Evolutionary conservation across 2,888 invertebrate genomes (phyloP), one percentile per base, ranked within the genome.

Genomic region (Mantis religiosa): DNA sequence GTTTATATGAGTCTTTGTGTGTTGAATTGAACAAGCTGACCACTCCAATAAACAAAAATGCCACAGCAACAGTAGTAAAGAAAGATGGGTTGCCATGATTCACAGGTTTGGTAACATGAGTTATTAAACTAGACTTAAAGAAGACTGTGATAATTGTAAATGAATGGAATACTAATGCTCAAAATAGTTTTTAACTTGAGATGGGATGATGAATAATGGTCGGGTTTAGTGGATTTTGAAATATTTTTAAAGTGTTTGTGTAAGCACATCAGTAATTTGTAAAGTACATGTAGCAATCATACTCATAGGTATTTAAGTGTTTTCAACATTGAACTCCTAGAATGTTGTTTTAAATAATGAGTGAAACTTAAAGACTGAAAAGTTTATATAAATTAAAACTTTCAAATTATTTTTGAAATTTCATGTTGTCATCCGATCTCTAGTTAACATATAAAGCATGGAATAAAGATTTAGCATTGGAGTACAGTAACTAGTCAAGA

Each of bases 11-110:
- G 27, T 84, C 41, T 84, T 84, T 89, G n/a, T n/a, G 82, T 47
- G n/a, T 54, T 47, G 88, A 89, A 81, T 82, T 89, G 25, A 81
- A 88, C 28, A 89, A 87, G 34, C 54, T 89, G 28, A 27, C 87
- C 8, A 12, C 83, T 1, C 20, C 82, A 28, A 28, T 83, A 47
- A 82, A 81, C 28, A 82, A 85, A 47, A n/a, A n/a, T 12, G 54
- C 54, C 54, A 71, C 54, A 20, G 54, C 54, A 71, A 25, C n/a
- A 41, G n/a, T 85, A 34, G 25, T n/a, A 85, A 47, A 54, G 85
- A 86, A 28, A 71, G 54, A 71, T 20, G 54, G 54, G 54, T 71
- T 71, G 25, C 28, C 54, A 28, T 86, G 81, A 86, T 81, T 28
- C 81, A 81, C 9, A 28, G 28, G 27, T 25, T 20, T 86, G 30